A percentile compares a stretch with the other conserved stretches of the same genome.
Evolutionary conservation across 2,113 vertebrate species (phyloP).

Genomic region (Sander lucioperca): DNA sequence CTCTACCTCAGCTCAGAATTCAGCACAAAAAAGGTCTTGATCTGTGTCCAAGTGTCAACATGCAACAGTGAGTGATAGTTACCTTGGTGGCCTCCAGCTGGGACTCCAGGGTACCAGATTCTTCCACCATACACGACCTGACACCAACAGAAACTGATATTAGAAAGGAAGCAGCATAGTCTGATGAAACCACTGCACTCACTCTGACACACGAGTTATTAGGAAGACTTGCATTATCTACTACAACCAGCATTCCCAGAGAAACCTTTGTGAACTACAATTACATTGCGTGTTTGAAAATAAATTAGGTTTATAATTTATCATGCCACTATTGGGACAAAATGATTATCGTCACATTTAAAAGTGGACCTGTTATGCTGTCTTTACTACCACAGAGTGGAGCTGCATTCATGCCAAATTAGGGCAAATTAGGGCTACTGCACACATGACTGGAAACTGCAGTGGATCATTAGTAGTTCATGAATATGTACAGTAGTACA

Average conservation of each 20-base stretch:
- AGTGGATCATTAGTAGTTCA: not conserved
- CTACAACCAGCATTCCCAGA: not conserved
- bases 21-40: not conserved
- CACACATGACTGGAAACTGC: slow-evolving; percentile 70
- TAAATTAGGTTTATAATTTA: not conserved
- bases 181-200: not conserved
- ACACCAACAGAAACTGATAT: slow-evolving; percentile 61
- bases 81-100: slow-evolving; percentile 99
- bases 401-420: slow-evolving; percentile 58
- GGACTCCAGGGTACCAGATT: slow-evolving; percentile 96
- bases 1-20: not conserved
- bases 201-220: not conserved
- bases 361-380: not conserved
- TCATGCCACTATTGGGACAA: not conserved
- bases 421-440: slow-evolving; percentile 63
- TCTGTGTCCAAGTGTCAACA: not conserved
- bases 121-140: slow-evolving; percentile 99
- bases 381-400: slow-evolving; percentile 9
- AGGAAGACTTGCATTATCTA: not conserved
- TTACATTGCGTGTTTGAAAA: not conserved
- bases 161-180: slow-evolving; percentile 2
- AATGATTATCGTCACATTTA: not conserved
- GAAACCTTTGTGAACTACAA: not conserved
- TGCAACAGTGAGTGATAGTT: slow-evolving; percentile 23
- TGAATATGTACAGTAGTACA: slow-evolving; percentile 1